Evolutionary conservation across 1,140 invertebrate genomes (phyloP).

Genomic region (Pogonognathellus flavescens): DNA sequence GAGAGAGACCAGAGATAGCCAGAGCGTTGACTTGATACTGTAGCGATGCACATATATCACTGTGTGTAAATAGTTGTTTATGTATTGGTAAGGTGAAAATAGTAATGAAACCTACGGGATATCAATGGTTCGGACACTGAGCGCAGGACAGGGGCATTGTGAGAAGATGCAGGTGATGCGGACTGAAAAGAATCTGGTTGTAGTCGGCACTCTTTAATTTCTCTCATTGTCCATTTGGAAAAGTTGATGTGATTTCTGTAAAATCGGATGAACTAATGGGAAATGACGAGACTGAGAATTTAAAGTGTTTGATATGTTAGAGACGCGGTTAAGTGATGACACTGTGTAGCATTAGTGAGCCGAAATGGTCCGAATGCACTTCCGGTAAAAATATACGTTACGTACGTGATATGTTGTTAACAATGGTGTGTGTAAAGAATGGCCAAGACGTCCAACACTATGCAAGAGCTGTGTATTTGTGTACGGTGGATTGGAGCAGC

Average conservation of each 20-base stretch:
- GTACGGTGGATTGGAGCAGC: neutral
- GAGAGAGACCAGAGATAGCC: neutral
- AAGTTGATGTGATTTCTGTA: neutral
- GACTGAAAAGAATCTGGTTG: neutral
- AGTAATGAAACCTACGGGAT: neutral
- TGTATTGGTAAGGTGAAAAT: neutral
- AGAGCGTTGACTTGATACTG: neutral
- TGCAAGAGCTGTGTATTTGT: neutral
- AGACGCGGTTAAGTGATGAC: neutral
- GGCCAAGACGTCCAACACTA: conserved; percentile 38
- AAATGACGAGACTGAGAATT: neutral
- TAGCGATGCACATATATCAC: neutral
- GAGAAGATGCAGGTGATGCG: conserved; percentile 35
- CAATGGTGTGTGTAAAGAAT: conserved; percentile 57
- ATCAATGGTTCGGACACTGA: conserved; percentile 35
- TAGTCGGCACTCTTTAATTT: neutral
- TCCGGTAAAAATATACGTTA: conserved; percentile 47
- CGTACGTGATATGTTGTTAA: conserved; percentile 59
- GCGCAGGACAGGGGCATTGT: conserved; percentile 43
- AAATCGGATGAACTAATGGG: neutral
- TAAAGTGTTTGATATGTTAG: neutral
- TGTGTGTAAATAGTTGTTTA: conserved; percentile 27
- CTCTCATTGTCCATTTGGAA: neutral
- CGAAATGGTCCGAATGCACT: conserved; percentile 59
- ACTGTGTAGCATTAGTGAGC: neutral